Evolutionary conservation across 2,113 vertebrate genomes (phyloP), one percentile per base, ranked within the genome.

Genomic region (Channa argus): DNA sequence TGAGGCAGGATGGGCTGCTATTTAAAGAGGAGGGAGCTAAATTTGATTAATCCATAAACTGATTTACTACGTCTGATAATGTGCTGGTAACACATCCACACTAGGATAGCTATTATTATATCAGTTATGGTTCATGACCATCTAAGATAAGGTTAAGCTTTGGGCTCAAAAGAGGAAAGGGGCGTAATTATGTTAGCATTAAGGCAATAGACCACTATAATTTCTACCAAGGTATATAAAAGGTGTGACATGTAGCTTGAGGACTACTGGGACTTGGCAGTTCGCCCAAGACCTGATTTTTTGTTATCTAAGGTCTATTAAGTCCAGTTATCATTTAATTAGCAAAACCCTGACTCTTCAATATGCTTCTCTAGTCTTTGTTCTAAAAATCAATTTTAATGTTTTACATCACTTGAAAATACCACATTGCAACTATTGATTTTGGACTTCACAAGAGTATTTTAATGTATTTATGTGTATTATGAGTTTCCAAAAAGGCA

Each of bases 11-110:
- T 7, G 36, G 49, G 1, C 43, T 3, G 53, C 78, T 63, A 66
- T 84, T 88, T 79, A 82, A 91, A 80, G 65, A 80, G 3, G 46
- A 34, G 64, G 86, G 60, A 62, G 81, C 71, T 89, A 80, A 87
- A 92, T 92, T 90, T 91, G 86, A 92, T 92, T 88, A 93, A 92
- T 91, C 90, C 91, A 91, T 91, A 89, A 93, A 92, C 77, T 91
- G 90, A 93, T 93, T 90, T 84, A 86, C 76, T 71, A 71, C 59
- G 74, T 77, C 84, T 91, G 89, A 93, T 92, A 89, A 92, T 87
- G 60, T 80, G 84, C 74, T 86, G 79, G 84, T 88, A 92, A 88
- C 88, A 88, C 75, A 86, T 85, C 73, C 85, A 87, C 91, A 84
- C 60, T 53, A 86, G 83, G 86, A 72, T 71, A 33, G 77, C 75